A percentile compares a stretch with the other conserved stretches of the same genome.
These are phyloP conservation scores for Ditylenchus weischeri DNA, from an alignment of 2,888 invertebrate genomes.

Conservation along the genomic window DNA sequence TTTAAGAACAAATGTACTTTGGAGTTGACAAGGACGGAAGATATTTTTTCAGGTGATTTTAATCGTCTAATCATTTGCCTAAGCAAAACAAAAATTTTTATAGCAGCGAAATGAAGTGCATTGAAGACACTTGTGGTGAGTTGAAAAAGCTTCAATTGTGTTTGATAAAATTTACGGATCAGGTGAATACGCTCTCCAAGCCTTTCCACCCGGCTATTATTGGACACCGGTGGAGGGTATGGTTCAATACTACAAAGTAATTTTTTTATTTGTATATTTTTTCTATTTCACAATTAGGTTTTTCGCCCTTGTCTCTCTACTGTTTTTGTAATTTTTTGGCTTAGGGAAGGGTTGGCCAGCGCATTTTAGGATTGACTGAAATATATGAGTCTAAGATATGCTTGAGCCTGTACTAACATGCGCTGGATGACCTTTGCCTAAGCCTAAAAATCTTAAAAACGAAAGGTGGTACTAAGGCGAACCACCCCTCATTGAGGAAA, in stretches of 20 bases:
- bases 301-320: too few relatives aligned
- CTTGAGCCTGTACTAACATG: too few relatives aligned
- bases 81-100: neutral
- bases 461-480: too few relatives aligned
- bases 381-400: too few relatives aligned
- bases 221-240: constrained; percentile 50
- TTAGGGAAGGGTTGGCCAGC: too few relatives aligned
- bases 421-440: too few relatives aligned
- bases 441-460: too few relatives aligned
- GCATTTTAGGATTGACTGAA: too few relatives aligned
- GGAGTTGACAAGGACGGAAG: constrained; percentile 52
- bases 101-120: constrained; percentile 58
- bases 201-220: constrained; percentile 59
- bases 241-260: constrained; percentile 52
- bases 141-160: too few relatives aligned
- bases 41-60: constrained; percentile 46
- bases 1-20: constrained; percentile 55
- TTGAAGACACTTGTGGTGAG: constrained; percentile 51
- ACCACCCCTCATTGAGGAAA: too few relatives aligned
- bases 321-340: too few relatives aligned
- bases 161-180: too few relatives aligned
- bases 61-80: neutral
- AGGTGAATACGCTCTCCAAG: constrained; percentile 33
- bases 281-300: neutral
- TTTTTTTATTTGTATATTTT: neutral